Evolutionary conservation across 2,797 vertebrate genomes (phyloP), one percentile per base, ranked within the genome.

Genomic region (Taeniopygia guttata): DNA sequence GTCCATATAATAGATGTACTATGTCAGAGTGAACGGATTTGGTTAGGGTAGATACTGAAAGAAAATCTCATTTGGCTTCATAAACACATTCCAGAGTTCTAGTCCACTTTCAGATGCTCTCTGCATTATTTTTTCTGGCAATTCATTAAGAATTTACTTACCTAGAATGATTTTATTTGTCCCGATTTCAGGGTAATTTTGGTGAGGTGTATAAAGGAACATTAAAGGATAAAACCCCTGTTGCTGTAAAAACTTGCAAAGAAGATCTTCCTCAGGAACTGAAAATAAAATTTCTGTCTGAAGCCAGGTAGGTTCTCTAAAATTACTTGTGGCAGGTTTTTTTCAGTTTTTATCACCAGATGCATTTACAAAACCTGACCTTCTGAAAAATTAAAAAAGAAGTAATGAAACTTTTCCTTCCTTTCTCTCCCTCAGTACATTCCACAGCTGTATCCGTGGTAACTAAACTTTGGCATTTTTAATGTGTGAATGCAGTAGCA

Each of bases 171-270:
- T 56, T 60, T 27, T 84, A 55, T 30, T 27, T 6, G 20, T 5
- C 14, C 32, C 16, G 20, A 94, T 96, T 96, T 96, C 98, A 98
- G 99, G 99, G 99, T 76, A 99, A 99, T 98, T 99, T 99, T 95
- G 99, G 99, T 29, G 99, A 99, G 96, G 99, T 99, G 17, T 99
- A 98, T 93, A 99, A 99, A 91, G 99, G 99, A 88, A 98, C 98
- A 7, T 97, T 99, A 94, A 99, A 98, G 63, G 99, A 99, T 98
- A 99, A 99, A 97, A 99, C 98, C 26, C 96, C 98, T 2, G 98
- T 99, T n/a, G 99, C 99, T 38, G 98, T 99, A 73, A 99, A 99
- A 97, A 99, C 99, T 1, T 99, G 99, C 96, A 99, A 99, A 98
- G 99, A 99, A 97, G 99, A 99, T 97, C 98, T 99, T 96, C 99